Conservation (phyloP, 2,888 invertebrate species). For the Mythimna impura region DNA sequence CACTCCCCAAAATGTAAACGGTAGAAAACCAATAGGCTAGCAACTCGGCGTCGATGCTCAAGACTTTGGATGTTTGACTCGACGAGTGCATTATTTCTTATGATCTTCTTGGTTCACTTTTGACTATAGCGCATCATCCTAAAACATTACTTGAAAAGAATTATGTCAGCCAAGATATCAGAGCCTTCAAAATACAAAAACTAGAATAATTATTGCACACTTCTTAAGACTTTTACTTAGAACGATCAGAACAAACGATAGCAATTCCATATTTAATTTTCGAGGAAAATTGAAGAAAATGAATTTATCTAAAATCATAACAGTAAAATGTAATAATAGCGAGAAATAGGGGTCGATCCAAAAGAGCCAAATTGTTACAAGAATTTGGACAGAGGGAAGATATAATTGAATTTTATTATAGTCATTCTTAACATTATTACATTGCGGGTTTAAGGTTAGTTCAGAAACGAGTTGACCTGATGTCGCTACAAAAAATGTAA, state of each 20-base stretch:
- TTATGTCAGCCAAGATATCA: no score
- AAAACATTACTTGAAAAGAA: no score
- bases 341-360: slow-evolving; percentile 66
- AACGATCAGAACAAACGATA: background rate
- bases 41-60: no score
- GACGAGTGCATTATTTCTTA: no score
- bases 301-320: slow-evolving; percentile 67
- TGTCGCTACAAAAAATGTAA: slow-evolving; percentile 69
- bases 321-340: slow-evolving; percentile 68
- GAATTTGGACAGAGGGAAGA: slow-evolving; percentile 67
- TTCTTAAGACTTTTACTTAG: background rate
- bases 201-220: background rate
- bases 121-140: no score
- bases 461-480: slow-evolving; percentile 71
- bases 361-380: slow-evolving; percentile 69
- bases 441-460: slow-evolving; percentile 71
- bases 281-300: slow-evolving; percentile 62
- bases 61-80: no score
- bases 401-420: slow-evolving; percentile 79
- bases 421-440: slow-evolving; percentile 74
- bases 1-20: no score
- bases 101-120: no score
- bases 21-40: no score
- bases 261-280: slow-evolving; percentile 17
- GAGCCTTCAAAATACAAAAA: no score